These are phyloP conservation scores for Ammospiza caudacuta DNA, from an alignment of 2,113 vertebrate species.

Conservation along the genomic window DNA sequence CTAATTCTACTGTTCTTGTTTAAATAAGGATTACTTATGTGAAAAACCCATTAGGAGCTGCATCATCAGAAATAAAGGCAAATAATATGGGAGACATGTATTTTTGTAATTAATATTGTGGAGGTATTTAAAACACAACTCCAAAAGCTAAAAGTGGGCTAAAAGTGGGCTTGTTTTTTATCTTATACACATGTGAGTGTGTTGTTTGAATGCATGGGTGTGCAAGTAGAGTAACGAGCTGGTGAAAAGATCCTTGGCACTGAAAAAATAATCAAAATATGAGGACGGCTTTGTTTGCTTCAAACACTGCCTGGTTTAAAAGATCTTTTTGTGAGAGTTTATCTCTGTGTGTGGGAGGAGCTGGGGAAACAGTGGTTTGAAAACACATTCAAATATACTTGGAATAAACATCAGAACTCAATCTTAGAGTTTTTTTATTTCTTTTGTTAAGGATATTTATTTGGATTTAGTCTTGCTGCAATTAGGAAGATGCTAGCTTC, in stretches of 20 bases:
- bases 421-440: not conserved
- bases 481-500: not conserved
- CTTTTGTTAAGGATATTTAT: not conserved
- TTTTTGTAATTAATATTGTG: not conserved
- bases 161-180: not conserved
- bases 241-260: not conserved
- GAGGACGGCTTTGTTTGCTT: not conserved
- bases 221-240: not conserved
- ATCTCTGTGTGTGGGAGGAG: not conserved
- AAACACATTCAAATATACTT: not conserved
- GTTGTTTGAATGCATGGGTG: not conserved
- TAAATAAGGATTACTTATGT: not conserved
- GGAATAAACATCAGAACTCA: not conserved
- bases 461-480: not conserved
- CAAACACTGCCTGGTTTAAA: not conserved
- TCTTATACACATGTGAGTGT: accelerated
- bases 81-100: not conserved
- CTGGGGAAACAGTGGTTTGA: not conserved
- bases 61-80: not conserved
- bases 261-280: not conserved
- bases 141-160: not conserved
- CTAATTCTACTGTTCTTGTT: not conserved
- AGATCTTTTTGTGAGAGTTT: not conserved
- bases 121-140: not conserved
- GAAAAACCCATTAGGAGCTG: not conserved